Conservation (phyloP, 1,140 invertebrate species). For the Nixonia krombeini region DNA sequence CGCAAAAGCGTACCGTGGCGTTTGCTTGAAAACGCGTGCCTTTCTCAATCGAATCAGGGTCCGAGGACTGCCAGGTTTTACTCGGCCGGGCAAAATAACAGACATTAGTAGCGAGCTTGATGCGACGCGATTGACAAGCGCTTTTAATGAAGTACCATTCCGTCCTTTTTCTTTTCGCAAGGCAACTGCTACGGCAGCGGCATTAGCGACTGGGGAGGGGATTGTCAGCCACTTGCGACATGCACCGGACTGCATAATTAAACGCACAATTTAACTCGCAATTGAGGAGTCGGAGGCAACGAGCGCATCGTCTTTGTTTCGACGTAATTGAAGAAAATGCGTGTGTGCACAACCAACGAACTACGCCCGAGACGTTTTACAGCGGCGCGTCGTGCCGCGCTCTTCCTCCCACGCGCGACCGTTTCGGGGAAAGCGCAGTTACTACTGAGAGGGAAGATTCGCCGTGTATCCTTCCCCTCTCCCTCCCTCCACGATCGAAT, state of each 20-base stretch:
- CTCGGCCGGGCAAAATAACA: constrained; percentile 27
- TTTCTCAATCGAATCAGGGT: constrained; percentile 48
- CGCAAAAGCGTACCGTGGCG: constrained; percentile 17
- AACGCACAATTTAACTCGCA: constrained; percentile 49
- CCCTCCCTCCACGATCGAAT: no score
- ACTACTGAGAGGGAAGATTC: no score
- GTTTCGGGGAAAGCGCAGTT: no score
- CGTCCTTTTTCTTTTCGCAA: constrained; percentile 2
- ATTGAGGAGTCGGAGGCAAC: constrained; percentile 43
- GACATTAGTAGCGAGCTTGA: constrained; percentile 23
- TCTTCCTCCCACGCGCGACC: no score
- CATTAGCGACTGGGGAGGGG: no score
- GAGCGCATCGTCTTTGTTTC: constrained; percentile 45
- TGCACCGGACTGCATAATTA: constrained; percentile 43
- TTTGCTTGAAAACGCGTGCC: constrained; percentile 38
- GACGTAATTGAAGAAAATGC: constrained; percentile 45
- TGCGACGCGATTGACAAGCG: constrained; percentile 6
- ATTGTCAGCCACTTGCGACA: constrained; percentile 32
- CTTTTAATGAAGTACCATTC: constrained; percentile 2
- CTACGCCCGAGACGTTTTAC: no score
- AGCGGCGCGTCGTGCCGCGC: no score
- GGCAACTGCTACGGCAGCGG: neutral
- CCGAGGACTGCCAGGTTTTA: constrained; percentile 45
- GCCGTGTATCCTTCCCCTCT: no score
- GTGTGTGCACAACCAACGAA: no score